Conservation (phyloP, 2,113 vertebrate genomes). For the Channa argus region DNA sequence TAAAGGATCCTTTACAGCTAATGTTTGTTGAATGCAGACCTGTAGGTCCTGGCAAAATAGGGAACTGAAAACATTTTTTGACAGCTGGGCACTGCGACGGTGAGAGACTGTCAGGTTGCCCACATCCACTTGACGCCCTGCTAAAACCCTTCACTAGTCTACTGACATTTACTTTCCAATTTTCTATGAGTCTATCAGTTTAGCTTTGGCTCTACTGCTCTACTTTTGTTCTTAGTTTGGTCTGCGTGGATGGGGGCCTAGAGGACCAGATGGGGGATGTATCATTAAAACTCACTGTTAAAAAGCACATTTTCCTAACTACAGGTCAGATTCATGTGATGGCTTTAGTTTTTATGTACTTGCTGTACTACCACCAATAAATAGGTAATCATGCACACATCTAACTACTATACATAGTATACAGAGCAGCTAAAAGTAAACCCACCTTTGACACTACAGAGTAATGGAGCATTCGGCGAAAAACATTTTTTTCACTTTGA, state of each 20-base stretch:
- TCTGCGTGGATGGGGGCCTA: too few species aligned
- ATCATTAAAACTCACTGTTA: neutral
- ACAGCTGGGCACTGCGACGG: constrained; percentile 43
- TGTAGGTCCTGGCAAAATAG: constrained; percentile 22
- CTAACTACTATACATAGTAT: too few species aligned
- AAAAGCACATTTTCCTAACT: neutral
- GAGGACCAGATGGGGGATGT: too few species aligned
- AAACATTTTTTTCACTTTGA: too few species aligned
- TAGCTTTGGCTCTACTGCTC: neutral
- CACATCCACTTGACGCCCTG: constrained; percentile 19
- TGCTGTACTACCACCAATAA: too few species aligned
- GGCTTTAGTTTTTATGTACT: too few species aligned
- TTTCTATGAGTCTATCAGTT: neutral
- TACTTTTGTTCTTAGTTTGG: too few species aligned
- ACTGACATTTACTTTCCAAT: neutral
- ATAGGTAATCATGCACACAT: too few species aligned
- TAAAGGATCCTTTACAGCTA: constrained; percentile 44
- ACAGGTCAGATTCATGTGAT: too few species aligned
- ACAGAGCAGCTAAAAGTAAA: too few species aligned
- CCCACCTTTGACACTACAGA: too few species aligned
- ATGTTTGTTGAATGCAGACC: constrained; percentile 54
- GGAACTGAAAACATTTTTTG: constrained; percentile 25
- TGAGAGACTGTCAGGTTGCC: constrained; percentile 9
- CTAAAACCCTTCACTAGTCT: constrained; percentile 17
- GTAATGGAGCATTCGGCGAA: too few species aligned